phyloP scores from a whole-genome alignment of 53 echinoderm and acorn worm genomes.

The Astropecten irregularis region DNA sequence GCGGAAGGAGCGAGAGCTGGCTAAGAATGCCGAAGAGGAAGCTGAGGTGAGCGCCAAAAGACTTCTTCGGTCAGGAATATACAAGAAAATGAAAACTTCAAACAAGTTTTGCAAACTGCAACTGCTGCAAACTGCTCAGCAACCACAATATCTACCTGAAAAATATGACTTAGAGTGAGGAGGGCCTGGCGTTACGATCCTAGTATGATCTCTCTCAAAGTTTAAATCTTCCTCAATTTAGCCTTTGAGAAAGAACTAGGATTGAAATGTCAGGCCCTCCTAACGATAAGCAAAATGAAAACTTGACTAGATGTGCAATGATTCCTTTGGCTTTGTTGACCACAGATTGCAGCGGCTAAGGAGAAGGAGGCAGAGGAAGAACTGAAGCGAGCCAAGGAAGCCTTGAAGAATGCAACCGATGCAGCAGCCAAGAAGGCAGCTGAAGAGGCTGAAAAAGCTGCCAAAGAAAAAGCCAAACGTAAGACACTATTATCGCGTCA shows the following conservation, averaged over 20 bases:
- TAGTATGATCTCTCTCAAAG: too few species aligned
- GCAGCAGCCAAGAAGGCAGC: slow-evolving; percentile 85
- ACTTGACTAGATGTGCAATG: too few species aligned
- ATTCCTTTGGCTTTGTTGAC: too few species aligned
- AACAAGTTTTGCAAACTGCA: too few species aligned
- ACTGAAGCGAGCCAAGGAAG: slow-evolving; percentile 74
- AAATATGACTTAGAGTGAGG: neutral
- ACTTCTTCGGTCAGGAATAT: neutral
- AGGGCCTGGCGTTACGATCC: too few species aligned
- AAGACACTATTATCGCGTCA: neutral
- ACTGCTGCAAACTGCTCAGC: too few species aligned
- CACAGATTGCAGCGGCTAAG: slow-evolving; percentile 74
- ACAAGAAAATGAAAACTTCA: neutral
- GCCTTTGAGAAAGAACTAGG: too few species aligned
- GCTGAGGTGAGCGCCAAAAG: slow-evolving; percentile 67
- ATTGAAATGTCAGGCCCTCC: too few species aligned
- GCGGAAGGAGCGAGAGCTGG: slow-evolving; percentile 77
- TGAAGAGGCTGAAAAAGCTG: slow-evolving; percentile 90
- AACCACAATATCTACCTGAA: neutral
- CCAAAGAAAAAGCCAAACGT: slow-evolving; percentile 90
- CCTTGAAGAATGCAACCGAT: slow-evolving; percentile 78
- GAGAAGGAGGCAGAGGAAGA: slow-evolving; percentile 87
- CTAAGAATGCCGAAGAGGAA: slow-evolving; percentile 87
- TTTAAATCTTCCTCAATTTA: too few species aligned
- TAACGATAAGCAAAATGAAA: too few species aligned